phyloP scores from a whole-genome alignment of 2,113 vertebrate species.

The Indicator maculatus region DNA sequence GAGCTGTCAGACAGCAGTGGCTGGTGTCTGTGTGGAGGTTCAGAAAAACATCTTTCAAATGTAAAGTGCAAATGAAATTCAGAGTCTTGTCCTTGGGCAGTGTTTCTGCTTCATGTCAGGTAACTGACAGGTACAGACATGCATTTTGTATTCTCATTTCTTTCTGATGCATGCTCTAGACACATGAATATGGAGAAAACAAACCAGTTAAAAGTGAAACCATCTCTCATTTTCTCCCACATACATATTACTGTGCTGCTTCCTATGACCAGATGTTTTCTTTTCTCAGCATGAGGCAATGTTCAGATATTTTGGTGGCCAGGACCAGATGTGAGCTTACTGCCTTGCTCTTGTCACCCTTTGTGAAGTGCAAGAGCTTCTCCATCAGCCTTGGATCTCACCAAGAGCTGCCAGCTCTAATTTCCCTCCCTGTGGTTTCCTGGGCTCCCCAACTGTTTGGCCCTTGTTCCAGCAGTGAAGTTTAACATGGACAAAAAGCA shows the following conservation, averaged over 20 bases:
- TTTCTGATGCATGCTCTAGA: background rate
- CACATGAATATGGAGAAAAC: background rate
- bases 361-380: background rate
- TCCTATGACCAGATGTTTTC: background rate
- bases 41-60: background rate
- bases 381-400: background rate
- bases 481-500: background rate
- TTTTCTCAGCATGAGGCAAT: background rate
- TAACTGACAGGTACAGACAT: conserved; percentile 7
- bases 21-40: background rate
- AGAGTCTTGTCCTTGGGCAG: background rate
- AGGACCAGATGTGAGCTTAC: background rate
- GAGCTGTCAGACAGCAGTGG: background rate
- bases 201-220: background rate
- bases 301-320: background rate
- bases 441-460: background rate
- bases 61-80: background rate
- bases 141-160: background rate
- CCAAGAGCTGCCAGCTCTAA: background rate
- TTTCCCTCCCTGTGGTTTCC: accelerated
- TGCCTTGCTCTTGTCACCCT: background rate
- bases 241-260: accelerated
- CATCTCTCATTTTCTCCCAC: background rate
- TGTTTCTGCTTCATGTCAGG: background rate
- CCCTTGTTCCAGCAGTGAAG: background rate